A percentile compares a stretch with the other conserved stretches of the same genome.
phyloP scores from a whole-genome alignment of 2,888 invertebrate species.

The Macropis europaea region DNA sequence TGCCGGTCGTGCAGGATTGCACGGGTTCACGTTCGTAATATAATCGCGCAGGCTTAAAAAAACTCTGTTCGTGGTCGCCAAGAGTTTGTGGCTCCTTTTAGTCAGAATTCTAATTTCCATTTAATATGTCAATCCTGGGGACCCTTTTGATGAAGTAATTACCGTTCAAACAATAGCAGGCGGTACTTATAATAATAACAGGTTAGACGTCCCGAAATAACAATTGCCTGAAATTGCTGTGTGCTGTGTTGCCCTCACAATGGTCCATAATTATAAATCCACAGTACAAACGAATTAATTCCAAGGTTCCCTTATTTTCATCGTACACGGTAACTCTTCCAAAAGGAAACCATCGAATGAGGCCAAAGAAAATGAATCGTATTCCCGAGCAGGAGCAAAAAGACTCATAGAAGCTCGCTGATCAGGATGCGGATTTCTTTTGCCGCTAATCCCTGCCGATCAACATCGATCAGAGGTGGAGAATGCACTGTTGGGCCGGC shows the following conservation, averaged over 20 bases:
- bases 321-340: too few relatives aligned
- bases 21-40: slow-evolving; percentile 7
- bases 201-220: too few relatives aligned
- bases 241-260: too few relatives aligned
- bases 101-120: too few relatives aligned
- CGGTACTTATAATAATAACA: too few relatives aligned
- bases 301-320: too few relatives aligned
- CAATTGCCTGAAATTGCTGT: too few relatives aligned
- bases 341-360: slow-evolving; percentile 3
- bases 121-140: too few relatives aligned
- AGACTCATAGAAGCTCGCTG: background rate
- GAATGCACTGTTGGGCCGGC: slow-evolving; percentile 3
- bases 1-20: slow-evolving; percentile 8
- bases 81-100: background rate
- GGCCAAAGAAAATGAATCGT: slow-evolving; percentile 18
- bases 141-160: too few relatives aligned
- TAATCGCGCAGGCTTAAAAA: background rate
- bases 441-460: slow-evolving; percentile 34
- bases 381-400: slow-evolving; percentile 4
- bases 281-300: too few relatives aligned
- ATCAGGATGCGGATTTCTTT: slow-evolving; percentile 5
- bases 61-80: background rate
- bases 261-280: too few relatives aligned
- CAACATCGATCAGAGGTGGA: slow-evolving; percentile 41
- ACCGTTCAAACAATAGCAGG: too few relatives aligned